Base-by-base conservation (phyloP, 2,888 invertebrate genomes). In the Phasia obesa region DNA sequence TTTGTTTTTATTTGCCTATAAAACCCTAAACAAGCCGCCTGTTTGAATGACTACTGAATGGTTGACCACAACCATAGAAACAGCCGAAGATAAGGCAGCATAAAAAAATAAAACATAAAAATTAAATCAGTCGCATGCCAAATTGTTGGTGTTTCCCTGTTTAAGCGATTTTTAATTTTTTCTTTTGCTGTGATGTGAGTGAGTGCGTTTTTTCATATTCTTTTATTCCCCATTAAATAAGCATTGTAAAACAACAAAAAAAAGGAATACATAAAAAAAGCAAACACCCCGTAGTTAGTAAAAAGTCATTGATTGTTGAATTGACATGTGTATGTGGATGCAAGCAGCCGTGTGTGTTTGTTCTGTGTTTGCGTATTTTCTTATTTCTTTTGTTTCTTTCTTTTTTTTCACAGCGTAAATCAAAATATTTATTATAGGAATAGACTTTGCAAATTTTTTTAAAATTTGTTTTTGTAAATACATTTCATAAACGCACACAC, bases 221-320 rank as follows among this genome's bases (percentile, higher is more conserved):
- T 2, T 5, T 35, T 35, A 35, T 35, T 35, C 35, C 9, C 35
- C 35, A 35, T 35, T 35, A 11, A 35, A 35, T 11, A 9, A 35
- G 31, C 9, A 35, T 35, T 11, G 9, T 27, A 27, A 27, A 27
- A 27, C 27, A 27, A 27, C 3, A 27, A 27, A 27, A 5, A 35
- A 35, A 35, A 35, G 11, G 11, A 35, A 11, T 11, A 11, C 35
- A 35, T 2, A 35, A 77, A 35, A 47, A 47, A 35, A 31, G n/a
- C n/a, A 70, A 78, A 74, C 77, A 74, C 73, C 76, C 71, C 51
- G 27, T 60, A 31, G 23, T n/a, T 42, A 19, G 31, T 19, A 38
- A 80, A 85, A 82, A 73, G 11, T 64, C 78, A 78, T 70, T 74
- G 67, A 69, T 77, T 78, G 55, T 86, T 78, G 17, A 47, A 47